These are phyloP conservation scores for Acrocephalus kingi DNA, from an alignment of 2,113 vertebrate genomes.

Conservation along the genomic window DNA sequence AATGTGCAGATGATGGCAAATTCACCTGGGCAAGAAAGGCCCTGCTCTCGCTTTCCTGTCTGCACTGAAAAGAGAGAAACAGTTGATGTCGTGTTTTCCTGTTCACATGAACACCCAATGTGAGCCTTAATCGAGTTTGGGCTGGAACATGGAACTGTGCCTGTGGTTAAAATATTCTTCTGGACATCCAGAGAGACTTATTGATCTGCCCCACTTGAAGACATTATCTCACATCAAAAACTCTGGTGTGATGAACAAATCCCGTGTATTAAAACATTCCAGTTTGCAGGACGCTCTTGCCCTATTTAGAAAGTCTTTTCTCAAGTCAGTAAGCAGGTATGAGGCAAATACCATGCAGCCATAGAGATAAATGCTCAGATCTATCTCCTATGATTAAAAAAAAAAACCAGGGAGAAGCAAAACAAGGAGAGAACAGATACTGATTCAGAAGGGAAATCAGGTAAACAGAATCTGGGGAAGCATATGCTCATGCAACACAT, in stretches of 20 bases:
- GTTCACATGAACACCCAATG: neutral
- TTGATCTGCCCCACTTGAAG: neutral
- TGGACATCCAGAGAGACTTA: neutral
- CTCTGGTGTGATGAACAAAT: neutral
- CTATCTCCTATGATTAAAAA: neutral
- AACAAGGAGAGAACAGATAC: neutral
- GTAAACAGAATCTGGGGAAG: slow-evolving; percentile 52
- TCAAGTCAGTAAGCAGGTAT: slow-evolving; percentile 1
- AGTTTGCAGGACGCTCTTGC: neutral
- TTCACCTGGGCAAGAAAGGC: neutral
- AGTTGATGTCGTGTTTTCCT: neutral
- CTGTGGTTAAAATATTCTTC: neutral
- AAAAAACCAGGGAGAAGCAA: neutral
- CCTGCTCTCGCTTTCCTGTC: neutral
- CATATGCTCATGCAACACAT: slow-evolving; percentile 12
- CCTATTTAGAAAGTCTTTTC: slow-evolving; percentile 1
- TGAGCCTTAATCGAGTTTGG: neutral
- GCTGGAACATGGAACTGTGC: neutral
- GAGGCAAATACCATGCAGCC: neutral
- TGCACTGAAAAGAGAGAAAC: neutral
- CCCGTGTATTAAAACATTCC: neutral
- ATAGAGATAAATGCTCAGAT: slow-evolving; percentile 34
- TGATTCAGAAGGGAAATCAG: slow-evolving; percentile 60
- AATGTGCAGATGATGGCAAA: neutral
- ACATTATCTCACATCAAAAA: neutral